Conservation (phyloP, 2,797 vertebrate species). For the Oryzias dopingdopingensis region DNA sequence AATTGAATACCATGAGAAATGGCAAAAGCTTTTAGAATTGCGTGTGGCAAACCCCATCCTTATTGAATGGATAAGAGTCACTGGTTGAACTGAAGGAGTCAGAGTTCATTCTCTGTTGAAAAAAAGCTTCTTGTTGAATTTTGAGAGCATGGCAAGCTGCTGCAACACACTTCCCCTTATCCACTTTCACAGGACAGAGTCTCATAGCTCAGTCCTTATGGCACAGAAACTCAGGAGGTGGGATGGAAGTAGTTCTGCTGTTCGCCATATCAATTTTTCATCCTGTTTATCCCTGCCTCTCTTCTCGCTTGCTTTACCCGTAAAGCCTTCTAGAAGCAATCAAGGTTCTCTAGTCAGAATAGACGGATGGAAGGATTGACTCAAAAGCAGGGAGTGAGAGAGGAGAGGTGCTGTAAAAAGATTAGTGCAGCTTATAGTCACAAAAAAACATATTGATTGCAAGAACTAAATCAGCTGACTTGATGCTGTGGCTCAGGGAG, state of each 20-base stretch:
- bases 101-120: slow-evolving; percentile 50
- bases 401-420: slow-evolving; percentile 64
- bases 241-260: slow-evolving; percentile 18
- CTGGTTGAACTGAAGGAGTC: slow-evolving; percentile 25
- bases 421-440: slow-evolving; percentile 66
- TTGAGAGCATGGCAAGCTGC: slow-evolving; percentile 37
- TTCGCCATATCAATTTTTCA: slow-evolving; percentile 58
- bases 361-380: slow-evolving; percentile 48
- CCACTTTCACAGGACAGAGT: slow-evolving; percentile 59
- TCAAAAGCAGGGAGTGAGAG: slow-evolving; percentile 53
- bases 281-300: slow-evolving; percentile 28
- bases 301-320: slow-evolving; percentile 34
- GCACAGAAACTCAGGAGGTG: slow-evolving; percentile 21
- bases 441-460: slow-evolving; percentile 75
- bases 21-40: no score
- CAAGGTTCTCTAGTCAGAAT: slow-evolving; percentile 37
- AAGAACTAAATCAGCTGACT: slow-evolving; percentile 68
- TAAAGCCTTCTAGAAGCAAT: slow-evolving; percentile 61
- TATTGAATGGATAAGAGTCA: slow-evolving; percentile 9
- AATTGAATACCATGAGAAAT: no score
- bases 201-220: slow-evolving; percentile 42
- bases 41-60: no score
- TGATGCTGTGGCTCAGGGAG: slow-evolving; percentile 40
- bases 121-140: slow-evolving; percentile 44
- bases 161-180: slow-evolving; percentile 62